Evolutionary conservation across 2,888 invertebrate species (phyloP), one percentile per base, ranked within the genome.

Genomic region (Trachelus troglodyta): DNA sequence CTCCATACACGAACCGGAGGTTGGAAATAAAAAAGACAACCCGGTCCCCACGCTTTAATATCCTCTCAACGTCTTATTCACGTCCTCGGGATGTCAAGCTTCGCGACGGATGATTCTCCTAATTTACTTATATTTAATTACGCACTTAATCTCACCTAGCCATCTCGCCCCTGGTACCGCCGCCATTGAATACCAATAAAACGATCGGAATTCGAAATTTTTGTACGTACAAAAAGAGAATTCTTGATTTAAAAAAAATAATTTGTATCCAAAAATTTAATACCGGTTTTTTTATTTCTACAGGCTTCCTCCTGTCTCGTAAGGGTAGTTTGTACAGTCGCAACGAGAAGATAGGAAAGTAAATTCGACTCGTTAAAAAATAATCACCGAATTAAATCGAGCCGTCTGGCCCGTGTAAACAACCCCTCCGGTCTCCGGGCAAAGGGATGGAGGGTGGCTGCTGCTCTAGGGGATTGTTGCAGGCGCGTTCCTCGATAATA

Each of bases 351-450:
- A 37, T 37, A 37, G 37, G 12, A 37, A 15, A 37, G 37, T 37
- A 37, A 37, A 37, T 37, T 37, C 37, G 37, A 81, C 88, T 91
- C 89, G 90, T 91, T 90, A 91, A 90, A 91, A 91, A 91, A 91
- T 91, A 91, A 91, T 91, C 90, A 91, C 87, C 85, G 89, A 90
- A 91, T 90, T 90, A 91, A 91, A 91, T 91, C 88, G 90, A 88
- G 88, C 81, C 82, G 82, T 86, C 86, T 85, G 83, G 83, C 80
- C 81, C 87, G 85, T 90, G 90, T 90, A 90, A 91, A 90, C 91
- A 90, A 88, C 87, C 90, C 87, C 88, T 86, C 78, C 40, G 73
- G 76, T 76, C 78, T 73, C 11, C 75, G 4, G 40, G 23, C 75
- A 30, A 69, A 56, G 75, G 77, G 80, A 75, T 30, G 79, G 34